These are phyloP conservation scores for Pachliopta kotzebuea DNA, from an alignment of 2,888 invertebrate species.

Conservation along the genomic window DNA sequence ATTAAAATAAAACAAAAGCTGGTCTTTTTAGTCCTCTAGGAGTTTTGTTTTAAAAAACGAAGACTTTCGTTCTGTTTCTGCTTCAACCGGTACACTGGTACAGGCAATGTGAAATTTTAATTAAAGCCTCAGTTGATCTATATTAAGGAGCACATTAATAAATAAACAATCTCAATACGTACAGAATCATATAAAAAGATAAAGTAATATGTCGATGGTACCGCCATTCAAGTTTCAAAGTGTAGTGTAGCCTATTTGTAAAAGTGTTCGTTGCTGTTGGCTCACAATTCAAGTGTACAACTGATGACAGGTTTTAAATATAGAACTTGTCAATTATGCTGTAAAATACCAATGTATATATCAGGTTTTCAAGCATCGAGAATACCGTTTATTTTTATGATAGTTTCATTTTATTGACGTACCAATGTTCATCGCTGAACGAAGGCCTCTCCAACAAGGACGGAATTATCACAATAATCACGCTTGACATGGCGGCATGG, in stretches of 20 bases:
- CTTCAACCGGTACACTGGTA: constrained; percentile 2
- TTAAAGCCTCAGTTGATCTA: neutral
- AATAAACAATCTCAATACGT: neutral
- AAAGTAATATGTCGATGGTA: neutral
- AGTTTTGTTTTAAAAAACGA: constrained; percentile 31
- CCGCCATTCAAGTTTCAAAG: neutral
- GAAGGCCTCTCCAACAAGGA: too few species aligned
- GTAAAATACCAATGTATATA: constrained; percentile 1
- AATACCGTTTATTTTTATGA: neutral
- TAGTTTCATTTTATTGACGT: neutral
- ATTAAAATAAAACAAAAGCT: constrained; percentile 62
- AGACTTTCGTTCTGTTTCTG: constrained; percentile 8
- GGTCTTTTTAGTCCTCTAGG: constrained; percentile 30
- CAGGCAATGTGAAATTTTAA: neutral
- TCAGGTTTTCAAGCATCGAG: constrained; percentile 5
- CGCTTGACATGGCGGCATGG: too few species aligned
- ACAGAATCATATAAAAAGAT: neutral
- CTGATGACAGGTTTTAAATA: constrained; percentile 9
- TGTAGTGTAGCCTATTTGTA: neutral
- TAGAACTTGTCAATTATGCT: constrained; percentile 17
- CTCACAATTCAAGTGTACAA: constrained; percentile 10
- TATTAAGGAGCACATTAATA: neutral
- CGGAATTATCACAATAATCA: too few species aligned
- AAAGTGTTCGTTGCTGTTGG: neutral
- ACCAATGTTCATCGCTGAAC: neutral